phyloP scores from a whole-genome alignment of 2,113 vertebrate species.

The Lathamus discolor region DNA sequence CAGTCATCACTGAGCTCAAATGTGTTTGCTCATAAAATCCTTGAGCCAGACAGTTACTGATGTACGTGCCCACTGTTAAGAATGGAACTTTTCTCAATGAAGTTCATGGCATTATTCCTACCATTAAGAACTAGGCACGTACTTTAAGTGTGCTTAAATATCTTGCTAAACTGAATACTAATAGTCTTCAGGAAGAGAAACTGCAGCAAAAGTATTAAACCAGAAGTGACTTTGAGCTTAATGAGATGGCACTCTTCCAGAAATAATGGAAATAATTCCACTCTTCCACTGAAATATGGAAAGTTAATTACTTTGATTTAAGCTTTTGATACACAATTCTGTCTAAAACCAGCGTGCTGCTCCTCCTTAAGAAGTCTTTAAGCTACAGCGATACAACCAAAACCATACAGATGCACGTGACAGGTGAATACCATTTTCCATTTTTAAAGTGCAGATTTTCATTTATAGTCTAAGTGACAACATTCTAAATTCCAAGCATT shows the following conservation, averaged over 20 bases:
- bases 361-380: not conserved
- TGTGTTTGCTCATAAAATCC: not conserved
- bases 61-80: not conserved
- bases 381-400: not conserved
- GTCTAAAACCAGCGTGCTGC: not conserved
- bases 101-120: not conserved
- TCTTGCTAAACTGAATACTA: not conserved
- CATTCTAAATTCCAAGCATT: not conserved
- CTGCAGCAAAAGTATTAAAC: not conserved
- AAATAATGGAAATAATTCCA: too few species aligned
- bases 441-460: conserved; percentile 31
- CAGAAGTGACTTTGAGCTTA: not conserved
- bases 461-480: not conserved
- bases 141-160: not conserved
- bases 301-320: not conserved
- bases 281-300: not conserved
- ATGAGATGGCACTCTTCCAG: not conserved
- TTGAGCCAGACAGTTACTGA: not conserved
- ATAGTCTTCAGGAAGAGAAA: not conserved
- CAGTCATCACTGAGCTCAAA: not conserved
- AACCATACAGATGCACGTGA: not conserved
- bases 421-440: not conserved
- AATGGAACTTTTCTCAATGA: not conserved
- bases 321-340: not conserved
- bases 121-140: not conserved